Evolutionary conservation across 2,888 invertebrate genomes (phyloP).

Genomic region (Tetropium fuscum): DNA sequence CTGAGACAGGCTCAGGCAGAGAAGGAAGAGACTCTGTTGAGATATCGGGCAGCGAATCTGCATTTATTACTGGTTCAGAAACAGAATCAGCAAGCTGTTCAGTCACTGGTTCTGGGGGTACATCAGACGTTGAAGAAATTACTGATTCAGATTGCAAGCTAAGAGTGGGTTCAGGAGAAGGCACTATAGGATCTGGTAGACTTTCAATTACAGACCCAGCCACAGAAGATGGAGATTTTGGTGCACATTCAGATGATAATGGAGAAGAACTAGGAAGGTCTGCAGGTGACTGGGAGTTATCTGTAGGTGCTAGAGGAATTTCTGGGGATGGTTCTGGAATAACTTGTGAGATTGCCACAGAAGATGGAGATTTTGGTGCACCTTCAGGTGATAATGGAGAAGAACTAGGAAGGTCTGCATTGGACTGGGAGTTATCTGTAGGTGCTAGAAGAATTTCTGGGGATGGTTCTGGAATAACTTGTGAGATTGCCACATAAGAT

Average conservation of each 20-base stretch:
- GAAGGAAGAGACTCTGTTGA: slow-evolving; percentile 64
- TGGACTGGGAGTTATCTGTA: neutral
- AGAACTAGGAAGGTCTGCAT: neutral
- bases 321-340: neutral
- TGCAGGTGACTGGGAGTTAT: neutral
- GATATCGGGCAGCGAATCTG: slow-evolving; percentile 64
- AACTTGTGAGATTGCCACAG: no score
- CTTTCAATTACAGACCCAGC: slow-evolving; percentile 5
- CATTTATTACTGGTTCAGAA: slow-evolving; percentile 55
- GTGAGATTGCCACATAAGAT: neutral
- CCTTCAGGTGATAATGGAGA: neutral
- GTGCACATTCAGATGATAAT: neutral
- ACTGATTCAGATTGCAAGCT: slow-evolving; percentile 11
- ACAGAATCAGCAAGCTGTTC: slow-evolving; percentile 26
- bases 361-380: slow-evolving; percentile 12
- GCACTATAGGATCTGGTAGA: slow-evolving; percentile 13
- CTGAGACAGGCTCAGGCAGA: slow-evolving; percentile 60
- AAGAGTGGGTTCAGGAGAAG: slow-evolving; percentile 10
- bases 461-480: neutral
- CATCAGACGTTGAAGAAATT: slow-evolving; percentile 12
- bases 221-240: slow-evolving; percentile 19
- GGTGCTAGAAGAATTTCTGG: neutral
- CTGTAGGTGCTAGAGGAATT: neutral
- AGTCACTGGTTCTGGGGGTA: slow-evolving; percentile 19
- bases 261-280: neutral